Evolutionary conservation across 2,797 vertebrate genomes (phyloP).

Genomic region (Podarcis siculus): DNA sequence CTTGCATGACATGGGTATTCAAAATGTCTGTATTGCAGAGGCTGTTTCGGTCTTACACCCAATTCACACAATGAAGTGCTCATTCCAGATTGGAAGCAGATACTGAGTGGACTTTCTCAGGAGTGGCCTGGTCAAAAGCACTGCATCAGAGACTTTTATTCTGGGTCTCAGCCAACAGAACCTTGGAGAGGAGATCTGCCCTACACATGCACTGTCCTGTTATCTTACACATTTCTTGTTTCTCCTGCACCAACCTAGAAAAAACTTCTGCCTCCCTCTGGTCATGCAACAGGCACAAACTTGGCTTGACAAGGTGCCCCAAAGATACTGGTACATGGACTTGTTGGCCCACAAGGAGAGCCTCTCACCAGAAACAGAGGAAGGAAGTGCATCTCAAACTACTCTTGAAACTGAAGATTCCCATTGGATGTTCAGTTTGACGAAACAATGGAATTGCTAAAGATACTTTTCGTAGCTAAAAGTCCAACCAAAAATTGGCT

Average conservation of each 20-base stretch:
- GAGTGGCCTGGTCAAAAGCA: background rate
- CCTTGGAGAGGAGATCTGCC: background rate
- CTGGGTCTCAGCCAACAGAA: background rate
- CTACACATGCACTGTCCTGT: background rate
- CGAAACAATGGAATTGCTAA: background rate
- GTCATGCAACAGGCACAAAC: background rate
- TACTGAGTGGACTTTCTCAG: background rate
- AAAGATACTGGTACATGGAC: background rate
- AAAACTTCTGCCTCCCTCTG: background rate
- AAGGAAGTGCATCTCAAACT: background rate
- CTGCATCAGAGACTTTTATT: background rate
- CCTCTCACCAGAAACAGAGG: background rate
- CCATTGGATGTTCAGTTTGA: background rate
- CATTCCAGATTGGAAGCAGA: no score
- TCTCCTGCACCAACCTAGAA: background rate
- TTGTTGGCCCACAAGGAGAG: background rate
- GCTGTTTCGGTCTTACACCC: no score
- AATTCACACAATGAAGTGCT: no score
- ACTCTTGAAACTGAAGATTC: background rate
- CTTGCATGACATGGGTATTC: no score
- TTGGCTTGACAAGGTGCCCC: background rate
- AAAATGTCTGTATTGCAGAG: no score
- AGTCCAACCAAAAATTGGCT: background rate
- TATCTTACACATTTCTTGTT: background rate
- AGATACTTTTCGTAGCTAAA: background rate